A percentile compares a stretch with the other conserved stretches of the same genome.
Evolutionary conservation across 2,888 invertebrate genomes (phyloP).

Genomic region (Hirtodrosophila confusa): DNA sequence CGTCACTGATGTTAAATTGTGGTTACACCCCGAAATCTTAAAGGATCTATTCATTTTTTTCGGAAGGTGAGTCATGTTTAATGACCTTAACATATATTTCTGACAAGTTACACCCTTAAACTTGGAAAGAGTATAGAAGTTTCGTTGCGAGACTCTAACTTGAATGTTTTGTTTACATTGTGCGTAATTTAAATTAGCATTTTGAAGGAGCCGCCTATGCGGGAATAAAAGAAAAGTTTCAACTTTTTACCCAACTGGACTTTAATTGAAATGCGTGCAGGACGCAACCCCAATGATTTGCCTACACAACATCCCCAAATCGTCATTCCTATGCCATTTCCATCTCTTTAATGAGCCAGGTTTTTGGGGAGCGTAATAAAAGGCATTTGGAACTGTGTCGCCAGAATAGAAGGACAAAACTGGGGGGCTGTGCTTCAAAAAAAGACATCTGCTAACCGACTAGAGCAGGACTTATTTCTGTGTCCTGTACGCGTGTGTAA

Average conservation of each 20-base stretch:
- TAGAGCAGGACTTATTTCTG: constrained; percentile 7
- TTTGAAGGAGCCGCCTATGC: constrained; percentile 15
- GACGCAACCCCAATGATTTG: constrained; percentile 44
- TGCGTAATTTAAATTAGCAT: constrained; percentile 55
- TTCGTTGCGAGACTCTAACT: not conserved
- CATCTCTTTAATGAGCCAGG: constrained; percentile 47
- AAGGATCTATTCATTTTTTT: no score
- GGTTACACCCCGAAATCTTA: no score
- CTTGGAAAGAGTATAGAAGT: constrained; percentile 12
- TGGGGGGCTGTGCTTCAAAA: constrained; percentile 34
- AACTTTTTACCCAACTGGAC: constrained; percentile 17
- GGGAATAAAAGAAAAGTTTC: constrained; percentile 44
- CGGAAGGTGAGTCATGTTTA: no score
- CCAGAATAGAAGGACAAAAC: constrained; percentile 17
- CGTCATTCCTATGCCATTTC: not conserved
- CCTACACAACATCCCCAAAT: not conserved
- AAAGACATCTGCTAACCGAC: constrained; percentile 27
- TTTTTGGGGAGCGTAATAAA: constrained; percentile 47
- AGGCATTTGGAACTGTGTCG: constrained; percentile 36
- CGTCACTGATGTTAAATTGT: no score
- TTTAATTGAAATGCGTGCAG: constrained; percentile 44
- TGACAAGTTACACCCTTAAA: no score
- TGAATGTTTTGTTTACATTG: constrained; percentile 30
- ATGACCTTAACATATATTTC: no score
- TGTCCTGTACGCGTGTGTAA: constrained; percentile 25